Conservation (phyloP, 2,888 invertebrate species). For the Metalampra italica region DNA sequence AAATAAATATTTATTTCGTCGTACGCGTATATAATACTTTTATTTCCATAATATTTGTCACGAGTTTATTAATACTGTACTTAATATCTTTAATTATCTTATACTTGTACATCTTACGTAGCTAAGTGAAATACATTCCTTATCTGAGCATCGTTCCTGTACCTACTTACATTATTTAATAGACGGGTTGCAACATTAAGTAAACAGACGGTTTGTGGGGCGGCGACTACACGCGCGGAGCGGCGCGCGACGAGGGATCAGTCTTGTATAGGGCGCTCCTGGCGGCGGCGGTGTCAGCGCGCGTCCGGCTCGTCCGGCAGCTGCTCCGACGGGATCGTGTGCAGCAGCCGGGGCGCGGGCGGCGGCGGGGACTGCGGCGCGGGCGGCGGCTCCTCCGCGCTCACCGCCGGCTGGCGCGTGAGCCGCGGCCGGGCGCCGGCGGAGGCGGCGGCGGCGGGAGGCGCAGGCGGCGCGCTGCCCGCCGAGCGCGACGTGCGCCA, state of each 20-base stretch:
- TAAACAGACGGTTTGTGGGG: too few species aligned
- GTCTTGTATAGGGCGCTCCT: background rate
- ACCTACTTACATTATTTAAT: too few species aligned
- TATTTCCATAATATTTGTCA: slow-evolving; percentile 19
- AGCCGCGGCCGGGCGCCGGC: slow-evolving; percentile 88
- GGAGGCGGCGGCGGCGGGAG: slow-evolving; percentile 87
- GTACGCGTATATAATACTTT: slow-evolving; percentile 32
- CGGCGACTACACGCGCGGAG: background rate
- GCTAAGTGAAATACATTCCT: too few species aligned
- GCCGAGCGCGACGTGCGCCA: slow-evolving; percentile 93
- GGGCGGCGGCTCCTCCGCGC: slow-evolving; percentile 84
- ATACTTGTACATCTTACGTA: too few species aligned
- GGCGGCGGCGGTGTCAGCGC: slow-evolving; percentile 26
- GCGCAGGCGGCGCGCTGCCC: slow-evolving; percentile 85
- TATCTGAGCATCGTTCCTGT: too few species aligned
- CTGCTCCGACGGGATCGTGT: slow-evolving; percentile 61
- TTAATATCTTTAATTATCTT: slow-evolving; percentile 24
- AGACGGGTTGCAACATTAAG: too few species aligned
- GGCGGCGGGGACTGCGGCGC: slow-evolving; percentile 83
- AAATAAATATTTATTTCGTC: slow-evolving; percentile 41
- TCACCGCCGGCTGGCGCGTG: slow-evolving; percentile 88
- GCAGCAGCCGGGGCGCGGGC: slow-evolving; percentile 39
- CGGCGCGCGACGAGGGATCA: background rate
- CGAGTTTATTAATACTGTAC: slow-evolving; percentile 47
- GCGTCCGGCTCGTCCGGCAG: slow-evolving; percentile 44